A percentile compares a stretch with the other conserved stretches of the same genome.
Conservation (phyloP, 1,140 invertebrate species). For the Vollenhovia emeryi region DNA sequence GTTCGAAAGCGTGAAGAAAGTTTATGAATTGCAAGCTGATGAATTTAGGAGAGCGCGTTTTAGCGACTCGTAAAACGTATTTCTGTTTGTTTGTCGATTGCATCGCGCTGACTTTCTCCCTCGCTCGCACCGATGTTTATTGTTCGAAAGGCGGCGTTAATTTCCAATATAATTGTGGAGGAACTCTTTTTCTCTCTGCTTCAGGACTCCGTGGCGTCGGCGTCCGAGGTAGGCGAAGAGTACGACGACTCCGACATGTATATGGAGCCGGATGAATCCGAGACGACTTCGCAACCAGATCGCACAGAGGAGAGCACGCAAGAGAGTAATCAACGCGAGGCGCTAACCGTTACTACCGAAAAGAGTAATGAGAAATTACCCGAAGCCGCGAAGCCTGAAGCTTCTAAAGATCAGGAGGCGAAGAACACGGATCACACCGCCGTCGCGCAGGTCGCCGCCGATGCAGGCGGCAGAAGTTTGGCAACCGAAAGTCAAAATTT, state of each 20-base stretch:
- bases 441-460: not conserved
- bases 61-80: conserved; percentile 19
- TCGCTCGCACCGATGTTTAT: conserved; percentile 8
- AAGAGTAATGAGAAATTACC: conserved; percentile 20
- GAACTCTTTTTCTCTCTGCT: conserved; percentile 51
- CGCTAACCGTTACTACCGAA: not conserved
- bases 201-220: conserved; percentile 82
- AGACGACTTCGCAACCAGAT: conserved; percentile 61
- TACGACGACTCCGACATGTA: conserved; percentile 85
- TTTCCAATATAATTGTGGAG: conserved; percentile 18
- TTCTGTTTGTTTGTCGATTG: not conserved
- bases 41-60: conserved; percentile 8
- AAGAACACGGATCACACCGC: conserved; percentile 61
- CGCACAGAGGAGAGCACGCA: conserved; percentile 13
- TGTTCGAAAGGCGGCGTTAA: conserved; percentile 16
- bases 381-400: not conserved
- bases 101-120: conserved; percentile 35
- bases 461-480: conserved; percentile 78
- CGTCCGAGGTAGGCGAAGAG: conserved; percentile 77
- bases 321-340: not conserved
- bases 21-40: not conserved
- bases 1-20: conserved; percentile 31
- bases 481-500: conserved; percentile 84
- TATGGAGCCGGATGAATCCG: conserved; percentile 82
- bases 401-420: conserved; percentile 58